phyloP scores from a whole-genome alignment of 2,888 invertebrate genomes.

The Siphlonurus alternatus region DNA sequence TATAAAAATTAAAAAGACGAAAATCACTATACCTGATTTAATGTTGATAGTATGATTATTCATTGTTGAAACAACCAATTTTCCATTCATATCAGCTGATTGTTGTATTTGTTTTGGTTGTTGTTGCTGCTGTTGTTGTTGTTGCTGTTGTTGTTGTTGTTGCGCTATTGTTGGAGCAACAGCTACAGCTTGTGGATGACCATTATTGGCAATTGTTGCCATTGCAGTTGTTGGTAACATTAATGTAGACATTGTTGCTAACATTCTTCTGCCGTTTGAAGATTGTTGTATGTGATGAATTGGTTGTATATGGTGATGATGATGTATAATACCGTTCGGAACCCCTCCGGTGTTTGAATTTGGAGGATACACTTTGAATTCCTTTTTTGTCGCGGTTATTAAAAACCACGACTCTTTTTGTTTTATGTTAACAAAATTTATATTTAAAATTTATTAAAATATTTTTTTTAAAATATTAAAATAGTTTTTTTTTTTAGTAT shows the following conservation, averaged over 20 bases:
- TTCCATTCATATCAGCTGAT: neutral
- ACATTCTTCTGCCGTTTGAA: neutral
- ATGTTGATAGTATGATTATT: neutral
- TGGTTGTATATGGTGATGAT: neutral
- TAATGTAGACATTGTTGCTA: neutral
- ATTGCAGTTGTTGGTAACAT: slow-evolving; percentile 1
- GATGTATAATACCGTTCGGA: neutral
- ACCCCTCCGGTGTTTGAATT: neutral
- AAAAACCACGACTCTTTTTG: neutral
- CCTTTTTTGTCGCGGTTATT: neutral
- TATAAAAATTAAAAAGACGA: too few relatives aligned
- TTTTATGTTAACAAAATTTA: neutral
- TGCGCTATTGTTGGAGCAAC: neutral
- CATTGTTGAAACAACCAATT: neutral
- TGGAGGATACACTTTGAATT: neutral
- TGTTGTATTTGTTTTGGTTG: neutral
- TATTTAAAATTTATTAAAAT: neutral
- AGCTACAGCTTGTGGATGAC: neutral
- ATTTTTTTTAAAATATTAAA: too few relatives aligned
- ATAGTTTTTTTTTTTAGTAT: neutral
- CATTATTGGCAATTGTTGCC: neutral
- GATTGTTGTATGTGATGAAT: neutral
- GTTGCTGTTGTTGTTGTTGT: neutral
- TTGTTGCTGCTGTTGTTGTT: neutral
- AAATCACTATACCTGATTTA: neutral